Evolutionary conservation across 2,797 vertebrate genomes (phyloP).

Genomic region (Tiaroga cobitis): DNA sequence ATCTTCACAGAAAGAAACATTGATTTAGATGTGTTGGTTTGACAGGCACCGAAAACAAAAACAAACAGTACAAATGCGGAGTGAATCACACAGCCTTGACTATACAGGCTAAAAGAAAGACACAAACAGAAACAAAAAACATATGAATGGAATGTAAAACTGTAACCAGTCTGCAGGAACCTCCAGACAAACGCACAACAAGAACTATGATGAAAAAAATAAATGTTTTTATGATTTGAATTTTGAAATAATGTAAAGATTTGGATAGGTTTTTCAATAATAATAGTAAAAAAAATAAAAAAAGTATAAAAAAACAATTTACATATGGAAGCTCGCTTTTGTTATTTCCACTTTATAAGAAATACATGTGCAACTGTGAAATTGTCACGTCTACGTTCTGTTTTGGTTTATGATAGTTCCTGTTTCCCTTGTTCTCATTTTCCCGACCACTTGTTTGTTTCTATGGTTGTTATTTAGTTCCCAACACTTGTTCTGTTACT

Average conservation of each 20-base stretch:
- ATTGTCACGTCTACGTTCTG: too few relatives aligned
- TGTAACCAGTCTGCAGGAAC: not conserved
- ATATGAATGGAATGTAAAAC: not conserved
- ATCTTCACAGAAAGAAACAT: slow-evolving; percentile 1
- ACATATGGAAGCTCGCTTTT: not conserved
- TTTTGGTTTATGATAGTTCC: too few relatives aligned
- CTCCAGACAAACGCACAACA: not conserved
- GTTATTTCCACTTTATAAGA: too few relatives aligned
- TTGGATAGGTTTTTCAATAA: not conserved
- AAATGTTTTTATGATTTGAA: not conserved
- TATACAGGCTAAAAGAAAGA: slow-evolving; percentile 3
- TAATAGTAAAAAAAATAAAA: not conserved
- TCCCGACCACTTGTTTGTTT: too few relatives aligned
- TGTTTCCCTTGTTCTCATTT: too few relatives aligned
- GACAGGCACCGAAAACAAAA: slow-evolving; percentile 11
- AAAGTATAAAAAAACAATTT: too few relatives aligned
- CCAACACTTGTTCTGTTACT: too few relatives aligned
- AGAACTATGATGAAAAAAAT: not conserved
- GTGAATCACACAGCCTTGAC: slow-evolving; percentile 3
- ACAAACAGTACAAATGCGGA: slow-evolving; percentile 4
- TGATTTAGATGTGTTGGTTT: slow-evolving; percentile 17
- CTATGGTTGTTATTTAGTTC: too few relatives aligned
- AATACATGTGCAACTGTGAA: too few relatives aligned
- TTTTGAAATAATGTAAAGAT: not conserved
- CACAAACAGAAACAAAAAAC: not conserved